Percentiles rank a stretch among this genome's conserved stretches.
Conservation (phyloP, 2,797 vertebrate genomes). For the Buphagus erythrorhynchus region DNA sequence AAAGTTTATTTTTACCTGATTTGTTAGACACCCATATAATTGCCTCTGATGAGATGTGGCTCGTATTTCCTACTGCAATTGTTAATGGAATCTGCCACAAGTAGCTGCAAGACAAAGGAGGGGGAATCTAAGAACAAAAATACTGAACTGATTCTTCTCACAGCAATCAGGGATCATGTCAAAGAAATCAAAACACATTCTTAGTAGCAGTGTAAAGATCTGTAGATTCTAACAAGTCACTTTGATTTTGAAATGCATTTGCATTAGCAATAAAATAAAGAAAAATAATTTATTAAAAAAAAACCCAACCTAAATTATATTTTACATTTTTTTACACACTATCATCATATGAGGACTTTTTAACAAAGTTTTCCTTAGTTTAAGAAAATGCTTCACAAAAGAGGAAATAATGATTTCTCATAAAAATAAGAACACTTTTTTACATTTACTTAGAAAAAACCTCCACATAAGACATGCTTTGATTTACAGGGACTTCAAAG, state of each 20-base stretch:
- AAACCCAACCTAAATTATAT: neutral
- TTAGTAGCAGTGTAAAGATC: constrained; percentile 52
- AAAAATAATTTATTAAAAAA: constrained; percentile 22
- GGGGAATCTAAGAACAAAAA: constrained; percentile 76
- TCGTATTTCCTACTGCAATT: constrained; percentile 91
- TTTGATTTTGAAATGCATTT: constrained; percentile 58
- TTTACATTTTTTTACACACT: constrained; percentile 42
- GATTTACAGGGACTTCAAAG: neutral
- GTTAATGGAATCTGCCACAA: constrained; percentile 96
- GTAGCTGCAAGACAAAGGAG: constrained; percentile 85
- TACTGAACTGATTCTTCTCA: constrained; percentile 69
- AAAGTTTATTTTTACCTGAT: constrained; percentile 88
- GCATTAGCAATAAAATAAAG: constrained; percentile 40
- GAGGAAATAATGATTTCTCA: constrained; percentile 24
- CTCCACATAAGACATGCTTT: constrained; percentile 6
- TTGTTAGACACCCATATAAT: constrained; percentile 97
- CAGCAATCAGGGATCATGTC: constrained; percentile 66
- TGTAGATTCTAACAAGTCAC: constrained; percentile 56
- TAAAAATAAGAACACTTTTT: neutral
- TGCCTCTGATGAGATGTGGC: constrained; percentile 85
- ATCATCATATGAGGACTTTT: neutral
- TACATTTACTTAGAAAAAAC: constrained; percentile 4
- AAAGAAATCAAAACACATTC: constrained; percentile 63
- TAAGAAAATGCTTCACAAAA: constrained; percentile 20
- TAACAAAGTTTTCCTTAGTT: constrained; percentile 4